Base-by-base conservation (phyloP, 2,888 invertebrate genomes). In the Lymantria monacha region DNA sequence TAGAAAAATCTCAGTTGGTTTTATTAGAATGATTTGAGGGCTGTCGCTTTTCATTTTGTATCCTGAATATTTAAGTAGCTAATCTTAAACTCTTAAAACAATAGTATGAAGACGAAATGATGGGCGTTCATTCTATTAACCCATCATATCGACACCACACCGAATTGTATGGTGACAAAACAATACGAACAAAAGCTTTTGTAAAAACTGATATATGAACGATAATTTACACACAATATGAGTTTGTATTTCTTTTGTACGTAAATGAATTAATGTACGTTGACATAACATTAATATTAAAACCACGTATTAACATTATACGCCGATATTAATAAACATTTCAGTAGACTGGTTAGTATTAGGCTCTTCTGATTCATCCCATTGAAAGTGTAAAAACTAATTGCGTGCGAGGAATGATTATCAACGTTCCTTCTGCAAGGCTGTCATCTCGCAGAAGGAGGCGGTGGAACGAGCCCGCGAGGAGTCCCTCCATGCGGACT, bases 201-300 rank as follows among this genome's bases (percentile, higher is more conserved):
- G 51, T 49, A 48, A 50, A 59, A 53, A 53, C 57, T 57, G 55
- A 59, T 22, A 22, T 22, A 22, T 61, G 56, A 57, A 51, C 53
- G n/a, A n/a, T n/a, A 47, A 69, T 69, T 69, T 70, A 63, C 69
- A 69, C 68, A 69, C 70, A 70, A 69, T 69, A 58, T 54, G 48
- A 50, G 60, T 53, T 44, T 49, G 52, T 59, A 57, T 57, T 55
- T 57, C 54, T 55, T 52, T 38, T 57, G 45, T 40, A 45, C 40
- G 41, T 51, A 42, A 40, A 42, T 55, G 13, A 51, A 54, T 53
- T 41, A 37, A 53, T 46, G 43, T 41, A 46, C 57, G 46, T 53
- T 44, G 46, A 50, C 48, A 40, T 46, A 46, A 48, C 49, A 67
- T 68, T 69, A 67, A 62, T 64, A 69, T 66, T 69, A 49, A 55